Percentiles rank a stretch among this genome's conserved stretches.
Conservation (phyloP, 53 echinoderm and acorn worm genomes). For the Apostichopus leukothele region DNA sequence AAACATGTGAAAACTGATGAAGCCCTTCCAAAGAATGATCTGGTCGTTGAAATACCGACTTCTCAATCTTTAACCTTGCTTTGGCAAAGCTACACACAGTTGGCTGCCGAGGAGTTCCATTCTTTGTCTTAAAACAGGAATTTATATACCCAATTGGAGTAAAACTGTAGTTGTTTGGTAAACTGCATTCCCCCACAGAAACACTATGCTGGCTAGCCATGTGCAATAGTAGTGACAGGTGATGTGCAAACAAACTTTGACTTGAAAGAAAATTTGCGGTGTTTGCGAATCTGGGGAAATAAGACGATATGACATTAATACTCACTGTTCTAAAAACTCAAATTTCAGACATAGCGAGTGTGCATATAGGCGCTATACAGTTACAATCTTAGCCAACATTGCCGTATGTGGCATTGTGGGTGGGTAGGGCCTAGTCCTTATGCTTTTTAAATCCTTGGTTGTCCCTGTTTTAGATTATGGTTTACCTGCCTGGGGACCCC, state of each 20-base stretch:
- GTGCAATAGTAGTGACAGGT: not conserved
- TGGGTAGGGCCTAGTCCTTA: too few species aligned
- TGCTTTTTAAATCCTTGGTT: too few species aligned
- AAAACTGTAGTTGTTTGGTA: slow-evolving; percentile 10
- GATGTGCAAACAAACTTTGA: not conserved
- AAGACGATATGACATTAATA: too few species aligned
- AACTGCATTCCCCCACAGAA: not conserved
- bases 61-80: slow-evolving; percentile 70
- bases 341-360: too few species aligned
- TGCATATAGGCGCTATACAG: too few species aligned
- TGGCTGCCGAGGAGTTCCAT: slow-evolving; percentile 91
- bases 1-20: slow-evolving; percentile 82
- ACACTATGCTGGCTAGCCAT: not conserved
- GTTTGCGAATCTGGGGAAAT: too few species aligned
- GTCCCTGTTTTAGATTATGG: too few species aligned
- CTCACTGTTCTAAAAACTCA: too few species aligned
- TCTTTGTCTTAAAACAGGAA: slow-evolving; percentile 96
- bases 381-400: too few species aligned
- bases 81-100: slow-evolving; percentile 78
- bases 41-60: slow-evolving; percentile 68
- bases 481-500: too few species aligned
- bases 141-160: slow-evolving; percentile 75
- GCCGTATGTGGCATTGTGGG: too few species aligned
- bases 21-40: slow-evolving; percentile 84
- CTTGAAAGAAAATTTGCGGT: not conserved